Evolutionary conservation across 1,140 invertebrate species (phyloP), one percentile per base, ranked within the genome.

Genomic region (Zaprionus davidi): DNA sequence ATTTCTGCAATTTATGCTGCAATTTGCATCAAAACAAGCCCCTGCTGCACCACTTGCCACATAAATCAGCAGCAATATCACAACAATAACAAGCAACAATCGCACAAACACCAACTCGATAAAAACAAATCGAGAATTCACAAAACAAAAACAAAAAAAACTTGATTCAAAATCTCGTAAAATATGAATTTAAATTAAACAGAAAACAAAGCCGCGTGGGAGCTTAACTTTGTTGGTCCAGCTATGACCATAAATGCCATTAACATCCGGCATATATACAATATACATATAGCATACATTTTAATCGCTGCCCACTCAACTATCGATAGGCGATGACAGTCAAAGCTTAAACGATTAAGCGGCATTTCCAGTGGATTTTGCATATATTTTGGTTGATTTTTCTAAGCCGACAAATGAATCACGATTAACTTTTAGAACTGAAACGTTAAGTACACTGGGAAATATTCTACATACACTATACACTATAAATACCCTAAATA

Each of bases 1-100:
- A 69, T 55, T 62, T 55, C 22, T 15, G 31, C 63, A 68, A 69
- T 62, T 69, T 70, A 70, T 70, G 36, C 28, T 28, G 49, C 22
- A 65, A 65, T 55, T 31, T 51, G n/a, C 51, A 56, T 53, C 64
- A 67, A 51, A 51, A 63, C 15, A 20, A 56, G 22, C 36, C 41
- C 24, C 36, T 7, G n/a, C n/a, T 60, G 46, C 15, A 36, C 3
- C 17, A 11, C 11, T 24, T 31, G 15, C 7, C 34, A 31, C 56
- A 15, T 34, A 17, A 20, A 12, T 17, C 26, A 51, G 46, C 46
- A 24, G 20, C 46, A 49, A 49, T 49, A 49, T 20, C 44, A 49
- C 44, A 53, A 24, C 46, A 55, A 24, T 34, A 34, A 34, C 9
- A 12, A 55, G 22, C 24, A 55, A 55, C 51, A 55, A 55, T 22